A percentile compares a stretch with the other conserved stretches of the same genome.
Evolutionary conservation across 2,888 invertebrate species (phyloP).

Genomic region (Lithophane leautieri): DNA sequence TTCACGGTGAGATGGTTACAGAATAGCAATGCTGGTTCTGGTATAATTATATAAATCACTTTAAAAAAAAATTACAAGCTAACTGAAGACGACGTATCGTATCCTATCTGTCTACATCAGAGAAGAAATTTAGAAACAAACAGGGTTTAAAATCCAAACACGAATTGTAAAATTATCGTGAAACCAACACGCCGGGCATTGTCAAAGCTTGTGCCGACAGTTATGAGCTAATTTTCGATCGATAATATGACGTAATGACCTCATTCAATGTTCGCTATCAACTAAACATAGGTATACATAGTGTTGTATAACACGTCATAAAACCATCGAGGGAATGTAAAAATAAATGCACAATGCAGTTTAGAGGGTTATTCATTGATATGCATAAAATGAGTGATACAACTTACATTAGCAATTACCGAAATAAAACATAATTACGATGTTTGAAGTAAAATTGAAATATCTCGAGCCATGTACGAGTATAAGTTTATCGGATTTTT

Average conservation of each 20-base stretch:
- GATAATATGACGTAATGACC: constrained; percentile 7
- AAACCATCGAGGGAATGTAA: not conserved
- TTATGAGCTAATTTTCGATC: not conserved
- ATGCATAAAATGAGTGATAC: not conserved
- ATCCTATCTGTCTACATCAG: not conserved
- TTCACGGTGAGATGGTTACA: too few species aligned
- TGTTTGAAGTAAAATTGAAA: not conserved
- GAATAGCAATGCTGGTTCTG: too few species aligned
- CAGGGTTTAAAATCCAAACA: too few species aligned
- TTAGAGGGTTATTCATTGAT: not conserved
- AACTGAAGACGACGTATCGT: too few species aligned
- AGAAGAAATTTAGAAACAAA: not conserved
- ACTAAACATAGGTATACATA: constrained; percentile 2
- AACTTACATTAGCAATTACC: not conserved
- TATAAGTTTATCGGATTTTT: too few species aligned
- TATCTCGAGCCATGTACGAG: not conserved
- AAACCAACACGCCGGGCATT: too few species aligned
- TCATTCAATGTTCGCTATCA: constrained; percentile 27
- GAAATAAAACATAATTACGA: not conserved
- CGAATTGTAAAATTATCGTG: not conserved
- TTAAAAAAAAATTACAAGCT: too few species aligned
- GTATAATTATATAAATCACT: not conserved
- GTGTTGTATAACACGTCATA: constrained; percentile 2
- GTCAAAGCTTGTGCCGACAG: not conserved
- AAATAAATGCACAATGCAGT: not conserved